Conservation (phyloP, 2,113 vertebrate species). For the Psittacula cyanocephala region DNA sequence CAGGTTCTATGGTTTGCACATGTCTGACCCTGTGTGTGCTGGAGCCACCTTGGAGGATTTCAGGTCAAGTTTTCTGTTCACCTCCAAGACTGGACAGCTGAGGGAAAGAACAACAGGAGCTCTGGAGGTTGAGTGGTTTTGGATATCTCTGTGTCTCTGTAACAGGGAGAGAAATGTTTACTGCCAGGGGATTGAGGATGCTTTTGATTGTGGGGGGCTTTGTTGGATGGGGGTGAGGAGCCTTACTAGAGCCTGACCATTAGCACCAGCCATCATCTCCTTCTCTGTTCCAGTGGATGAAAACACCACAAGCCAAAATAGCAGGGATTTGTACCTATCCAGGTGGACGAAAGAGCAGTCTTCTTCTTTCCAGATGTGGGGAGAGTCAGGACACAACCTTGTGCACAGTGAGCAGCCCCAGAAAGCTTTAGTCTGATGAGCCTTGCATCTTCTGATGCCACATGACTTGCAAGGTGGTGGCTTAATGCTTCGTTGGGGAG, state of each 20-base stretch:
- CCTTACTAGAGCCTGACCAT: background rate
- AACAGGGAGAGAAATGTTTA: background rate
- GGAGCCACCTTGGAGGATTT: background rate
- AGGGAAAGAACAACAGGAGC: background rate
- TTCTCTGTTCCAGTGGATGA: background rate
- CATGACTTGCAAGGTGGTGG: background rate
- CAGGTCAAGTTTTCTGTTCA: background rate
- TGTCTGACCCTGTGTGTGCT: accelerated
- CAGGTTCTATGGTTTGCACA: background rate
- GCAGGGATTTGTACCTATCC: background rate
- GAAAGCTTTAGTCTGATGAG: accelerated
- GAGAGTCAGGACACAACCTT: background rate
- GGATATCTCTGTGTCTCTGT: background rate
- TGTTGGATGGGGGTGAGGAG: background rate
- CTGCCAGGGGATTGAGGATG: background rate
- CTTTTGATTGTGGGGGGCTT: background rate
- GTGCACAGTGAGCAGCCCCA: background rate
- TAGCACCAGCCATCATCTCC: background rate
- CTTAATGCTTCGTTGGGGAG: background rate
- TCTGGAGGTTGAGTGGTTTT: background rate
- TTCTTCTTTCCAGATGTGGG: background rate
- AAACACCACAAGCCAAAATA: background rate
- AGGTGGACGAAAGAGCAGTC: background rate
- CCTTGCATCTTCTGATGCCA: background rate
- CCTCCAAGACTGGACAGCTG: background rate